Percentiles rank a stretch among this genome's conserved stretches.
Conservation (phyloP, 2,888 invertebrate genomes). For the Nomada fucata region DNA sequence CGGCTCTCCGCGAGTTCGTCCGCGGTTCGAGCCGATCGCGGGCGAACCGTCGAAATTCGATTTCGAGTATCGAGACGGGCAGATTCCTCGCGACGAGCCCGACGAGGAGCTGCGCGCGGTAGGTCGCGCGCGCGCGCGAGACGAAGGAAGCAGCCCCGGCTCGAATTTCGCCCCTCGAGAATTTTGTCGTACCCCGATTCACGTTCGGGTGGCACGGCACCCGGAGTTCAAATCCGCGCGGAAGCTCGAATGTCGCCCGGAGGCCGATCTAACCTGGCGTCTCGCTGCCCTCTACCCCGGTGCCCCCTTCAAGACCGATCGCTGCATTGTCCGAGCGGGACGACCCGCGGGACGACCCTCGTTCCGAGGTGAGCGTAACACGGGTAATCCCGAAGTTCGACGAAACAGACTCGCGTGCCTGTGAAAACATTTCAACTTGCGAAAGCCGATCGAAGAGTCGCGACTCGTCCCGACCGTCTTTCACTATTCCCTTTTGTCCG, state of each 20-base stretch:
- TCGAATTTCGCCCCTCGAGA: conserved; percentile 79
- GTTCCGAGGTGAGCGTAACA: conserved; percentile 46
- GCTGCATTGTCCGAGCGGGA: not conserved
- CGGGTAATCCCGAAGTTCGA: conserved; percentile 53
- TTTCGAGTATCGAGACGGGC: conserved; percentile 71
- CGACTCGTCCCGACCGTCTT: conserved; percentile 19
- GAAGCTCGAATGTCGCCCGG: conserved; percentile 76
- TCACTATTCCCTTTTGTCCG: too few species aligned
- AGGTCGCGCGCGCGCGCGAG: conserved; percentile 79
- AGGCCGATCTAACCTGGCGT: conserved; percentile 74
- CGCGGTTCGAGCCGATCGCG: not conserved
- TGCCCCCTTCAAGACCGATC: not conserved
- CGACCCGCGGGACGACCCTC: conserved; percentile 64
- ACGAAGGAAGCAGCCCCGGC: conserved; percentile 51
- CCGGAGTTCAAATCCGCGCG: not conserved
- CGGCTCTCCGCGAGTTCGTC: conserved; percentile 12
- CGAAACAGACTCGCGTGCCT: conserved; percentile 74
- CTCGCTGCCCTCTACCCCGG: conserved; percentile 27
- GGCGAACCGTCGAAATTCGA: conserved; percentile 13
- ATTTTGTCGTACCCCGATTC: conserved; percentile 57
- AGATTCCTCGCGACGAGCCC: conserved; percentile 72
- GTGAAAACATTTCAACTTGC: conserved; percentile 81
- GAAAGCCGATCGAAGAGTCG: conserved; percentile 60
- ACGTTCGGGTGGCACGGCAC: conserved; percentile 70
- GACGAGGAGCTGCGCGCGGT: conserved; percentile 77